Evolutionary conservation across 2,888 invertebrate genomes (phyloP).

Genomic region (Aplocera efformata): DNA sequence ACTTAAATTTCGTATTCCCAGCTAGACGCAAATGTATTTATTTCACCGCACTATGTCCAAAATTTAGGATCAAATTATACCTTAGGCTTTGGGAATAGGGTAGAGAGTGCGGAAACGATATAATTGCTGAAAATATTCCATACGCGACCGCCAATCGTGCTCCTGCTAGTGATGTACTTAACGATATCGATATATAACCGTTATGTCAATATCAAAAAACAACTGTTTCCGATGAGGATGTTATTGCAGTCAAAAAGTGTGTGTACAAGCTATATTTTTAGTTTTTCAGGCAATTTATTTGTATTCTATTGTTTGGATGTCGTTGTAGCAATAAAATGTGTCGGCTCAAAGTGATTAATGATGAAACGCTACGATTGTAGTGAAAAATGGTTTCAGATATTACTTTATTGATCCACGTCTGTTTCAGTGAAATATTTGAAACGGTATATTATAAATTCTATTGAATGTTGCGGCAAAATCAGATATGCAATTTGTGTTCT

Average conservation of each 20-base stretch:
- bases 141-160: conserved; percentile 18
- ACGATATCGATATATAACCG: conserved; percentile 12
- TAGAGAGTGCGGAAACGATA: conserved; percentile 11
- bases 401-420: too few species aligned
- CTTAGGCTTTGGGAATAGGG: conserved; percentile 9
- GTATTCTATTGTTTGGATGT: conserved; percentile 4
- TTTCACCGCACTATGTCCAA: conserved; percentile 15
- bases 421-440: too few species aligned
- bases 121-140: conserved; percentile 19
- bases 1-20: conserved; percentile 25
- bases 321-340: conserved; percentile 1
- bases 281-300: conserved; percentile 2
- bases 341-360: conserved; percentile 2
- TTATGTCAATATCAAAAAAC: too few species aligned
- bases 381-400: too few species aligned
- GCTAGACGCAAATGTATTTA: conserved; percentile 13
- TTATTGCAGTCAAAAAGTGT: conserved; percentile 14
- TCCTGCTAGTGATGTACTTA: conserved; percentile 16
- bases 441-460: too few species aligned
- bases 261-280: conserved; percentile 8
- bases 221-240: not conserved
- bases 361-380: too few species aligned
- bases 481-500: too few species aligned
- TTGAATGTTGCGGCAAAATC: too few species aligned
- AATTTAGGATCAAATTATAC: conserved; percentile 14